Evolutionary conservation across 2,888 invertebrate genomes (phyloP), one percentile per base, ranked within the genome.

Genomic region (Pristionchus maxplancki): DNA sequence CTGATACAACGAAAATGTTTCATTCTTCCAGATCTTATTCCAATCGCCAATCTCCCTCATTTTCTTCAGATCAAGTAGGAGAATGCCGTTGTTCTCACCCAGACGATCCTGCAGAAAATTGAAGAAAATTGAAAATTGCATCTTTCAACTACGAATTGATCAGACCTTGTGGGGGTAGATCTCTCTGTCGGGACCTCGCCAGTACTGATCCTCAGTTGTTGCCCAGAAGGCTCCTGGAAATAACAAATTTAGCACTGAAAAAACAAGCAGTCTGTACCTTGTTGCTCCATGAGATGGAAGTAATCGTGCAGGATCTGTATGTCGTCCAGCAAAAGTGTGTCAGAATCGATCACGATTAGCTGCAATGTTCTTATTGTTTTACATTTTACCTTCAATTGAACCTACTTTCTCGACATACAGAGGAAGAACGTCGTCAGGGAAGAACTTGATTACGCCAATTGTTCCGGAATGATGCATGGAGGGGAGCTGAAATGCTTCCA

Each of bases 11-110:
- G 78, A 78, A 48, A 78, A 48, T 5, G 78, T 78, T 20, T 78
- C 78, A 20, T 78, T 78, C 78, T 44, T 78, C 78, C 78, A 78
- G 1, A 78, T 78, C n/a, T 48, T 44, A 78, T 78, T 78, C 78
- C 78, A 78, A 28, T 78, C 78, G n/a, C 78, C 78, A 20, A 78
- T 78, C 17, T 78, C 78, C 5, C 78, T 24, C 78, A 78, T 44
- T 28, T 28, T 44, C 44, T 78, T 78, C 28, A 78, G 44, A 48
- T 78, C 78, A 3, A 78, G n/a, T 34, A 78, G 8, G 3, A 78
- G 44, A 48, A 78, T 48, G 15, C 78, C 78, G 28, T 78, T 78
- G 78, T 78, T 78, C 17, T 78, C 78, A 1, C 78, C 78, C 3
- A 28, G 44, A 28, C 17, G 9, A 11, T 78, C 78, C 78, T 78